Percentiles rank a stretch among this genome's conserved stretches.
phyloP scores from a whole-genome alignment of 2,797 vertebrate species.

The Lycodopsis pacificus region DNA sequence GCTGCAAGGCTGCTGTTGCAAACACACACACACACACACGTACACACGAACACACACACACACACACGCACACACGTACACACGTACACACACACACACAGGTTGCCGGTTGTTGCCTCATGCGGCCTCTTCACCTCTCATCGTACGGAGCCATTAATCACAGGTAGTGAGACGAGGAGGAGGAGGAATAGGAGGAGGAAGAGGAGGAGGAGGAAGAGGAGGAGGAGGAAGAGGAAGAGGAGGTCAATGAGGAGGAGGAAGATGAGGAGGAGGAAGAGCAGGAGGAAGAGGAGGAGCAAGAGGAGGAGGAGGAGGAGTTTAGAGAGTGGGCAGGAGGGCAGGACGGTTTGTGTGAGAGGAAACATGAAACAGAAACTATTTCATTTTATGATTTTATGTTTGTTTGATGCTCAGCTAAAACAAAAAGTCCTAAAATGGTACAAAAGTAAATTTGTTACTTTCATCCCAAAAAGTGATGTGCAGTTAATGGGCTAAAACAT shows the following conservation, averaged over 20 bases:
- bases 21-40: too few relatives aligned
- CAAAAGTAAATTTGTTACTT: too few relatives aligned
- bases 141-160: slow-evolving; percentile 54
- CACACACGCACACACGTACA: background rate
- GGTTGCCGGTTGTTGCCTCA: slow-evolving; percentile 2
- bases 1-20: too few relatives aligned
- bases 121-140: slow-evolving; percentile 48
- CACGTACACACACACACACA: slow-evolving; percentile 17
- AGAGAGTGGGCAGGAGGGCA: slow-evolving; percentile 34
- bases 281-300: too few relatives aligned
- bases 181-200: slow-evolving; percentile 28
- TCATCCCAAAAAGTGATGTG: background rate
- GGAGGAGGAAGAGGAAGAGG: slow-evolving; percentile 26
- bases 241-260: too few relatives aligned
- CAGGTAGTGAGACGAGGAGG: slow-evolving; percentile 43
- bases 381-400: too few relatives aligned
- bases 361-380: background rate
- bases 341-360: slow-evolving; percentile 19
- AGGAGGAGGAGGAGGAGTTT: background rate
- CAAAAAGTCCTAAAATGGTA: too few relatives aligned
- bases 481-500: background rate
- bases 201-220: background rate
- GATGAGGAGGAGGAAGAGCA: background rate
- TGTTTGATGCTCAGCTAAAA: background rate
- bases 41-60: too few relatives aligned